Evolutionary conservation across 2,113 vertebrate species (phyloP), one percentile per base, ranked within the genome.

Genomic region (Ctenomys sociabilis): DNA sequence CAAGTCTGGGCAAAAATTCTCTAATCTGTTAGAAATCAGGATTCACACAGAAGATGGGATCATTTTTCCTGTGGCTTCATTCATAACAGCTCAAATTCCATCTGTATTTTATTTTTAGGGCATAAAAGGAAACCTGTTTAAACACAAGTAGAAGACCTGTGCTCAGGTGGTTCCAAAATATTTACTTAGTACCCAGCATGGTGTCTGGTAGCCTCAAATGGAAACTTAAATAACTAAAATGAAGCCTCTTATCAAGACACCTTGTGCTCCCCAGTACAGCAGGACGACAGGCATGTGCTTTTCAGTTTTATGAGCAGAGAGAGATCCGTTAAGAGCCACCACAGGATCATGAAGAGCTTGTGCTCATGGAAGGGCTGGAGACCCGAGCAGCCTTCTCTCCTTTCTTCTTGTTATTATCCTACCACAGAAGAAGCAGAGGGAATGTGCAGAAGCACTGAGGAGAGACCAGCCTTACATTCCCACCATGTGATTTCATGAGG

Each of bases 1-100:
- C 26, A 24, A 28, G 2, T n/a, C 45, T 59, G 73, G 75, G 68
- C 26, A 43, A 84, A 37, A 28, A 24, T 63, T 75, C n/a, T 75
- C n/a, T 37, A 49, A 91, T 37, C 45, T 73, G 11, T 72, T 28
- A 45, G 81, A 96, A 94, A 96, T 57, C 8, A 75, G 24, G 37
- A 85, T 26, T 81, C 73, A 52, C 26, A 81, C 3, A 95, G 63
- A 90, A 77, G 40, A 21, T 87, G 49, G 14, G 64, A 64, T 57
- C 37, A 45, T 32, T 89, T 80, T 80, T 80, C 12, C 35, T 17
- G 64, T 88, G 75, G 80, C 21, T 35, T 93, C 32, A 68, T 45
- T 93, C n/a, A 1, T 28, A 68, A 68, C 30, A 70, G 52, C 22
- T 88, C 81, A 72, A 92, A 88, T 77, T 73, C 43, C 64, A 88